These are phyloP conservation scores for Andrena chrysosceles DNA, from an alignment of 2,888 invertebrate species.

Conservation along the genomic window DNA sequence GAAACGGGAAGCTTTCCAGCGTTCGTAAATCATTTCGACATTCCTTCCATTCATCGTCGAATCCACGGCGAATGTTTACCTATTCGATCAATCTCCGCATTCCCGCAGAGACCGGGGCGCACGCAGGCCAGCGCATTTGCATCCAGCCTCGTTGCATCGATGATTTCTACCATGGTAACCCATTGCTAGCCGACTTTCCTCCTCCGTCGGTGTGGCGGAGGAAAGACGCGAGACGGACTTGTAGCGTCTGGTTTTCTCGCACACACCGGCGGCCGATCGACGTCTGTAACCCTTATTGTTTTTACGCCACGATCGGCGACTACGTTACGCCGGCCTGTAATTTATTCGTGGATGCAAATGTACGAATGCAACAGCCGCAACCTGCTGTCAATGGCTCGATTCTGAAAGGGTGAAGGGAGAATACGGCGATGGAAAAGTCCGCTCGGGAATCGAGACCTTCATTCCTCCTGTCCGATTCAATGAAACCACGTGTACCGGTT, in stretches of 20 bases:
- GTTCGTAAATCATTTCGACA: not conserved
- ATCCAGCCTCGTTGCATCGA: conserved; percentile 23
- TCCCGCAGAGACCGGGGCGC: conserved; percentile 4
- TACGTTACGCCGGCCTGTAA: conserved; percentile 45
- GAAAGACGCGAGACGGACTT: conserved; percentile 30
- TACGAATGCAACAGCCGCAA: conserved; percentile 1
- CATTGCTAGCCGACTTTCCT: conserved; percentile 36
- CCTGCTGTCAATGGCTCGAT: conserved; percentile 5
- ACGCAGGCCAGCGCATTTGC: not conserved
- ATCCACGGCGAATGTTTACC: conserved; percentile 12
- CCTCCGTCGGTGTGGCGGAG: conserved; percentile 2
- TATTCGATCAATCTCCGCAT: conserved; percentile 22
- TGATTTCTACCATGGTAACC: conserved; percentile 48
- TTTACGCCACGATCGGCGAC: conserved; percentile 36
- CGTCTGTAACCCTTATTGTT: conserved; percentile 55
- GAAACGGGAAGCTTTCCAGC: not conserved
- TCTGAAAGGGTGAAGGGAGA: conserved; percentile 16
- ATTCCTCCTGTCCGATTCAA: not conserved
- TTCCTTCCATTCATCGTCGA: not conserved
- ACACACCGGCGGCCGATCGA: conserved; percentile 35
- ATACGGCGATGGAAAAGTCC: conserved; percentile 29
- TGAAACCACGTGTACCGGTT: conserved; percentile 20
- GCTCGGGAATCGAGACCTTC: conserved; percentile 15
- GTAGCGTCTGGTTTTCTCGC: conserved; percentile 40
- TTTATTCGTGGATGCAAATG: conserved; percentile 56